Conservation (phyloP, 2,797 vertebrate species). For the Acanthurus leucopareius region DNA sequence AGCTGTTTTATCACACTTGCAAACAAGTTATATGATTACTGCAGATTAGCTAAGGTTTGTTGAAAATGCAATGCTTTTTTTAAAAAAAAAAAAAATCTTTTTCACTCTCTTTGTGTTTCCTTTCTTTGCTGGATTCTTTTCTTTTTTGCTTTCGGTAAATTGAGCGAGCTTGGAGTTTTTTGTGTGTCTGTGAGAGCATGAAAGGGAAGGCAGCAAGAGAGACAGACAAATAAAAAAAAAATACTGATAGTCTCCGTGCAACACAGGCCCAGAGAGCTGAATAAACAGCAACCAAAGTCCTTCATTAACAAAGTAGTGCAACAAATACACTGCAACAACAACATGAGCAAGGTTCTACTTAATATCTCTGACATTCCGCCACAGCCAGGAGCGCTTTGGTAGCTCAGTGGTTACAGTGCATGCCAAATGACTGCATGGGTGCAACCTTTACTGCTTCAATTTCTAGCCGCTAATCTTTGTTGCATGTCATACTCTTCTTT, state of each 20-base stretch:
- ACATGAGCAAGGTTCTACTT: conserved; percentile 34
- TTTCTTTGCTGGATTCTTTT: conserved; percentile 32
- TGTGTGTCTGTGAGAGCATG: conserved; percentile 23
- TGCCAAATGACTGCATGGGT: too few species aligned
- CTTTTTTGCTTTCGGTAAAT: conserved; percentile 33
- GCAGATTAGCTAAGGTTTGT: conserved; percentile 42
- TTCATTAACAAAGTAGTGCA: conserved; percentile 61
- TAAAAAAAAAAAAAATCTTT: background rate
- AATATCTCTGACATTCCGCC: conserved; percentile 40
- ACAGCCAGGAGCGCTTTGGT: too few species aligned
- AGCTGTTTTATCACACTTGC: conserved; percentile 46
- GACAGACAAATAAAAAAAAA: conserved; percentile 40
- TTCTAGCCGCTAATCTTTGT: too few species aligned
- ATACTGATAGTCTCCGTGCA: conserved; percentile 48
- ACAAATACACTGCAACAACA: conserved; percentile 35
- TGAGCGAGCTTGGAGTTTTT: conserved; percentile 39
- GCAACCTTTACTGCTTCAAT: too few species aligned
- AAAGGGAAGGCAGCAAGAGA: conserved; percentile 23
- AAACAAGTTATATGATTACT: conserved; percentile 46
- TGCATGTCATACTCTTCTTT: too few species aligned
- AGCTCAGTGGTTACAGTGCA: too few species aligned
- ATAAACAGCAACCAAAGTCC: conserved; percentile 48
- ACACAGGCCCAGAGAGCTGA: conserved; percentile 43
- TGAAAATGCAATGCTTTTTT: conserved; percentile 32
- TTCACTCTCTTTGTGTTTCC: background rate